Base-by-base conservation (phyloP, 2,888 invertebrate genomes). In the Drosophila prostipennis region DNA sequence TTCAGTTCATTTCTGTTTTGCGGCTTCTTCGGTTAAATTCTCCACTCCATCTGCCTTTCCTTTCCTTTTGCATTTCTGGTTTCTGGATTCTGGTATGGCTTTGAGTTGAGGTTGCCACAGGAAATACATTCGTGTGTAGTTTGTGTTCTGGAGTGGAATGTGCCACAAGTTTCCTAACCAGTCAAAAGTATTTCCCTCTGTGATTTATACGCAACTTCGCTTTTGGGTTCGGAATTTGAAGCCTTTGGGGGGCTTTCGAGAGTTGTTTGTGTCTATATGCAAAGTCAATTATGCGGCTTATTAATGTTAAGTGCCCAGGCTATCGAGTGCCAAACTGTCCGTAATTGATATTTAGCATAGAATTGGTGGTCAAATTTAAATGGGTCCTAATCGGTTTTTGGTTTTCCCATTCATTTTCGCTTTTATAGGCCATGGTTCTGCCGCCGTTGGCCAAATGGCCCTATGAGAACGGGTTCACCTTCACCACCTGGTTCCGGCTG, bases 401-500 rank as follows among this genome's bases (percentile, higher is more conserved):
- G 10, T 26, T n/a, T 32, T 43, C 52, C n/a, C 39, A 19, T 19
- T 19, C 19, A 19, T 19, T 19, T 19, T 19, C 19, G 19, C 19
- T 1, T 36, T 64, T 59, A 93, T 93, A 99, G 99, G 99, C 98
- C 70, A 95, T 99, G 89, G 98, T 99, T 48, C 94, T 99, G 89
- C 99, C 99, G 56, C 99, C 99, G 16, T 93, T 99, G 90, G 97
- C 98, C 74, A 96, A 97, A 92, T 99, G 99, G 99, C 99, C 99
- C 39, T 97, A 99, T 93, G 99, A 99, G 93, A 98, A 96, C 93
- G 99, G 99, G 68, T 99, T 99, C 95, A 99, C 99, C 57, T 99
- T 99, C 93, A 98, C 98, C 88, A 99, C 99, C 86, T 99, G 99
- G 99, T 98, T 99, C 92, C 95, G 99, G 74, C 94, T 99, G 91